Evolutionary conservation across 2,113 vertebrate species (phyloP), one percentile per base, ranked within the genome.

Genomic region (Jacana jacana): DNA sequence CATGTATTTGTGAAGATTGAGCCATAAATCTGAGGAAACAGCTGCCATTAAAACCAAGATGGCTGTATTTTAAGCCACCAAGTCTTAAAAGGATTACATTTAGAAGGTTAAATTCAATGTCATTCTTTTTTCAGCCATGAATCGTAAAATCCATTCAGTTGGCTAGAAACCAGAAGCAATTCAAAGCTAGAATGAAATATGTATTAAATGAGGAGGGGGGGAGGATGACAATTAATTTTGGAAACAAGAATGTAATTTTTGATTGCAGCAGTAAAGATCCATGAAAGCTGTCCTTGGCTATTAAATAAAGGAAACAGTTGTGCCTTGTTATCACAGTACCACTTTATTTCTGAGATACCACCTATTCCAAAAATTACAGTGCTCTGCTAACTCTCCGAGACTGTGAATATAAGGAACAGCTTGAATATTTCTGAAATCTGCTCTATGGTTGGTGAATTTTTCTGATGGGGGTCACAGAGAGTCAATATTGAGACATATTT

Each of bases 101-200:
- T 72, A 86, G 73, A 96, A 97, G 97, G 96, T 91, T 95, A 94
- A 92, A 92, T 87, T 80, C 93, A 97, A 96, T 96, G 96, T 94
- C 93, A 90, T 79, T 89, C 82, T 94, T 84, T 89, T 89, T 92
- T 91, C 51, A 94, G 66, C 31, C 42, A 54, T 42, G 63, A 95
- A 85, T 68, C 13, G 17, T 77, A 92, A 95, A 95, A 95, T 81
- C 44, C 85, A 33, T 80, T 82, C 57, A 87, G 25, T 80, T 94
- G 93, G 81, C 85, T 91, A 63, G 72, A 95, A 90, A 91, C 55
- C 92, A 84, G 61, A 93, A 95, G 69, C 37, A 84, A 72, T 77
- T 93, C 64, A 78, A 86, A 71, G 48, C 42, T 55, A 55, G 71
- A 87, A 80, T 92, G 91, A 97, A 95, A 90, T 71, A 71, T 55